Base-by-base conservation (phyloP, 2,113 vertebrate species). In the Epinephelus fuscoguttatus region DNA sequence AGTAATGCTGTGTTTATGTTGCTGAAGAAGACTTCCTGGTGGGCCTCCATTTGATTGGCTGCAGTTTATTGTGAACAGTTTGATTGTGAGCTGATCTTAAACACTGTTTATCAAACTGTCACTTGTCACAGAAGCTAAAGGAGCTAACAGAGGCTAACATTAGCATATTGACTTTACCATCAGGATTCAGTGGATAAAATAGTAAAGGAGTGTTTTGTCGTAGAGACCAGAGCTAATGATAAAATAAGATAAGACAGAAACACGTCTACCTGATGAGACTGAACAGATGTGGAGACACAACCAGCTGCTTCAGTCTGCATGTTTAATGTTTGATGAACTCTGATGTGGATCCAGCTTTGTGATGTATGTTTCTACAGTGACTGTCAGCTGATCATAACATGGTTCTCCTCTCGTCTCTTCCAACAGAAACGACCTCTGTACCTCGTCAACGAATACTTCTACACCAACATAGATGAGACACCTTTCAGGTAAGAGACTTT, bases 361-460 rank as follows among this genome's bases (percentile, higher is more conserved):
- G n/a, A 23, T 59, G 17, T 0, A 8, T 23, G 4, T 6, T 8
- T 64, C 62, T 14, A n/a, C 5, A 3, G 23, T 27, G 45, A 68
- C 15, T 30, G 42, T 25, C n/a, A 68, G 52, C 25, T 14, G 42
- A 70, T 61, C 3, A 4, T 5, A 42, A 61, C 4, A 23, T 14
- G 8, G 40, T 57, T 50, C 4, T 27, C 10, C 49, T n/a, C 4
- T 27, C 8, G 49, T n/a, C 23, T 83, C 63, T 52, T 66, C 21
- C 49, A 23, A 88, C 84, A 99, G 98, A 99, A 96, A 93, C 94
- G 98, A 18, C 96, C 97, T 30, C 91, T 99, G 37, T 98, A 96
- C 88, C 96, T 99, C 67, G 94, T 95, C 93, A 97, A 98, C 15
- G 94, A 99, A 33, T 99, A 99, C 80, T 99, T 97, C 95, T 98